Percentiles rank a stretch among this genome's conserved stretches.
Conservation (phyloP, 2,797 vertebrate genomes). For the Gadopsis bispinosus region DNA sequence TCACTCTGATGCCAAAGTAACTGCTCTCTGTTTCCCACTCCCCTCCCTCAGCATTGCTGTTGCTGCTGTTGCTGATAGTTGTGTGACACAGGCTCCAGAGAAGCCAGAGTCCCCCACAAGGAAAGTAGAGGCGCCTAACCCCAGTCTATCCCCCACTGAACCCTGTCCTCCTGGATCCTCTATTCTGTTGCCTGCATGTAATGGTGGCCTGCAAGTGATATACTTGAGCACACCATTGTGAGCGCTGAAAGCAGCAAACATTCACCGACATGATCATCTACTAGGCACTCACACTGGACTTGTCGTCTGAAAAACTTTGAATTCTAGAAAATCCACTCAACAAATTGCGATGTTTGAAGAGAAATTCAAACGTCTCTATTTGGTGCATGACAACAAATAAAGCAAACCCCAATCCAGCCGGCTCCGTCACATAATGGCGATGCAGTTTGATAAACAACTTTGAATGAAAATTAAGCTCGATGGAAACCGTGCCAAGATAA, state of each 20-base stretch:
- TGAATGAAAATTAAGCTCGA: slow-evolving; percentile 39
- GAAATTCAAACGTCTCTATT: slow-evolving; percentile 36
- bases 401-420: not conserved
- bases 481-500: slow-evolving; percentile 56
- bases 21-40: slow-evolving; percentile 82
- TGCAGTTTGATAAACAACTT: slow-evolving; percentile 50
- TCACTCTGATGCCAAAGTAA: slow-evolving; percentile 76
- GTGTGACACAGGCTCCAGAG: slow-evolving; percentile 86
- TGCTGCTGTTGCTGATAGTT: slow-evolving; percentile 87
- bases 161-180: slow-evolving; percentile 80
- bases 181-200: slow-evolving; percentile 83
- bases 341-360: slow-evolving; percentile 42
- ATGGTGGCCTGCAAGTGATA: slow-evolving; percentile 82
- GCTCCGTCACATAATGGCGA: slow-evolving; percentile 25
- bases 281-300: slow-evolving; percentile 38
- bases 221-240: slow-evolving; percentile 84
- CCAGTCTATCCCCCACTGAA: slow-evolving; percentile 77
- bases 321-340: not conserved
- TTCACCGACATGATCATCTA: not conserved
- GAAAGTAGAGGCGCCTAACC: slow-evolving; percentile 86
- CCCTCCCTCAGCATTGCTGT: slow-evolving; percentile 85
- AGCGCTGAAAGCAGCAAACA: slow-evolving; percentile 43
- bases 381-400: slow-evolving; percentile 12
- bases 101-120: slow-evolving; percentile 87
- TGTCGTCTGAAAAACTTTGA: slow-evolving; percentile 12